phyloP scores from a whole-genome alignment of 2,113 vertebrate genomes.

The Cranoglanis bouderius region DNA sequence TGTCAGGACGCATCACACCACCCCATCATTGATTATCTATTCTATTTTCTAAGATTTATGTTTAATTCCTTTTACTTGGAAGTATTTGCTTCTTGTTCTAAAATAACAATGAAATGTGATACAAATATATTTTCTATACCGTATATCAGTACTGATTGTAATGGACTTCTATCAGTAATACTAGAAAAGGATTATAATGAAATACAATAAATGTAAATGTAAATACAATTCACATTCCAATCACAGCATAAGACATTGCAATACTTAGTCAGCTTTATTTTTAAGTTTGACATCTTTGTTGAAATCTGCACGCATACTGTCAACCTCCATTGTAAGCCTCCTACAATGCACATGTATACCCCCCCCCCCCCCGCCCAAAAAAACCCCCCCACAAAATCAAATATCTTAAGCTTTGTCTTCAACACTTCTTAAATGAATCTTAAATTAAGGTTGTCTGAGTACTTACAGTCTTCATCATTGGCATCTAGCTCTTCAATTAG shows the following conservation, averaged over 20 bases:
- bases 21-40: not conserved
- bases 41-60: no score
- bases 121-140: not conserved
- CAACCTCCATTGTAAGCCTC: not conserved
- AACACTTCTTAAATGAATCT: not conserved
- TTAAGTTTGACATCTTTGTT: not conserved
- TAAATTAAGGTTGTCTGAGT: not conserved
- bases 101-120: not conserved
- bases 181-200: not conserved
- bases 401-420: not conserved
- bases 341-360: not conserved
- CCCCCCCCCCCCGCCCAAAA: no score
- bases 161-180: not conserved
- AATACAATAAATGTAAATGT: not conserved
- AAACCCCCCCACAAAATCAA: not conserved
- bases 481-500: conserved; percentile 89
- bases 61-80: not conserved
- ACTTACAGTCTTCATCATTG: conserved; percentile 93
- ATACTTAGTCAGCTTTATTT: not conserved
- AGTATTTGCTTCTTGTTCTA: not conserved
- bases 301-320: not conserved
- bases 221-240: not conserved
- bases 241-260: not conserved
- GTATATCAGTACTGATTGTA: not conserved
- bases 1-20: not conserved